phyloP scores from a whole-genome alignment of 1,140 invertebrate species.

The Neoseiulus cucumeris region DNA sequence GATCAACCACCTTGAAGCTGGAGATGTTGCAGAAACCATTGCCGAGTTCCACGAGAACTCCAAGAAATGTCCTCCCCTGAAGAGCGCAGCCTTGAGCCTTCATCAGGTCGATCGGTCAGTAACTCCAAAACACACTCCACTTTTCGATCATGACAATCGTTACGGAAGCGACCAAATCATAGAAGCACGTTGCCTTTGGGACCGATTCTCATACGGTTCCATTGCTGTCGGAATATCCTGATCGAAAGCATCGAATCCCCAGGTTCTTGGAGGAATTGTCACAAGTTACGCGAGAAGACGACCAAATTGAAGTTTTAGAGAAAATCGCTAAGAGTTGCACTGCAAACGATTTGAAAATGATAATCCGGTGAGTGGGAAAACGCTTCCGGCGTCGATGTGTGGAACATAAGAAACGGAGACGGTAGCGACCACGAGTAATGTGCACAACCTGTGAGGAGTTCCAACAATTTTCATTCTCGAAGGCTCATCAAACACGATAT shows the following conservation, averaged over 20 bases:
- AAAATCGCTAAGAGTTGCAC: conserved; percentile 56
- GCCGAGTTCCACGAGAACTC: conserved; percentile 52
- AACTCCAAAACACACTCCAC: too few relatives aligned
- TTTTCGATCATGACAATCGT: too few relatives aligned
- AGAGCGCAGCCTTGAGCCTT: conserved; percentile 48
- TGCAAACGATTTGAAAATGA: conserved; percentile 57
- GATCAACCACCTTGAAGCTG: conserved; percentile 56
- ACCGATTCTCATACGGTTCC: too few relatives aligned
- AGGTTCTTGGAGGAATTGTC: conserved; percentile 47
- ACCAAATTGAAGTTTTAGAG: conserved; percentile 53
- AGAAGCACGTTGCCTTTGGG: too few relatives aligned
- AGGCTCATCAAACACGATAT: conserved; percentile 66
- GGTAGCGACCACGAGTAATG: too few relatives aligned
- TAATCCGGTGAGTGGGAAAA: conserved; percentile 44
- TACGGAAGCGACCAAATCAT: too few relatives aligned
- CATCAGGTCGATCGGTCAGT: conserved; percentile 39
- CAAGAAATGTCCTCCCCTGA: conserved; percentile 34
- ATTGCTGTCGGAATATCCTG: too few relatives aligned
- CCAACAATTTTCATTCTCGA: background rate
- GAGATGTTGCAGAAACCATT: conserved; percentile 75
- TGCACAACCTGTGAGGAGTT: too few relatives aligned
- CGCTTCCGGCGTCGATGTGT: too few relatives aligned
- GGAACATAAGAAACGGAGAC: too few relatives aligned
- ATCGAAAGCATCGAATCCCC: conserved; percentile 35
- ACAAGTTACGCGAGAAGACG: conserved; percentile 60